Conservation (phyloP, 2,113 vertebrate species). For the Cheirogaleus medius region DNA sequence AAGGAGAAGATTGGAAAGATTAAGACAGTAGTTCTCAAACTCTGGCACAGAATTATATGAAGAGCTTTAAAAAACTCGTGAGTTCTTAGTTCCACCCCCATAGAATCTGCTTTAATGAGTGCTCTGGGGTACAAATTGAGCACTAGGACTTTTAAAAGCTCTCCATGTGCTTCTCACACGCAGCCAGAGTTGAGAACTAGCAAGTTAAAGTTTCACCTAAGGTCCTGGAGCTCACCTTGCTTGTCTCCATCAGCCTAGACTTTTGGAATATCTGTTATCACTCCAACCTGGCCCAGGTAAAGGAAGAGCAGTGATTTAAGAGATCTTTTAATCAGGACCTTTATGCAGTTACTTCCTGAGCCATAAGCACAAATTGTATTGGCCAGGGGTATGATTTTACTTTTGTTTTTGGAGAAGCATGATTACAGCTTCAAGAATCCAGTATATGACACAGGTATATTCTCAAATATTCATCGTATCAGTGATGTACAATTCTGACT, state of each 20-base stretch:
- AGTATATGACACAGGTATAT: neutral
- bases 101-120: neutral
- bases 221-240: neutral
- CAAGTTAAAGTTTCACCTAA: neutral
- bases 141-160: neutral
- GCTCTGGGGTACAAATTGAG: neutral
- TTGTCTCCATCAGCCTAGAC: neutral
- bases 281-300: neutral
- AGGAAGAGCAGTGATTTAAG: neutral
- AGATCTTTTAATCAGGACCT: neutral
- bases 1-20: neutral
- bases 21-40: neutral
- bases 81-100: neutral
- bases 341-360: neutral
- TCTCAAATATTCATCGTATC: neutral
- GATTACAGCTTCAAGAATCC: neutral
- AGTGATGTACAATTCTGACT: neutral
- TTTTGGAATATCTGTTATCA: neutral
- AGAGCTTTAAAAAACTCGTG: neutral
- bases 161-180: neutral
- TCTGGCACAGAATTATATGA: neutral
- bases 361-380: neutral
- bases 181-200: neutral
- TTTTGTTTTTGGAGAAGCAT: neutral
- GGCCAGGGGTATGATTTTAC: neutral